These are phyloP conservation scores for Sylvilagus floridanus DNA, from an alignment of 2,797 vertebrate species.

Conservation along the genomic window DNA sequence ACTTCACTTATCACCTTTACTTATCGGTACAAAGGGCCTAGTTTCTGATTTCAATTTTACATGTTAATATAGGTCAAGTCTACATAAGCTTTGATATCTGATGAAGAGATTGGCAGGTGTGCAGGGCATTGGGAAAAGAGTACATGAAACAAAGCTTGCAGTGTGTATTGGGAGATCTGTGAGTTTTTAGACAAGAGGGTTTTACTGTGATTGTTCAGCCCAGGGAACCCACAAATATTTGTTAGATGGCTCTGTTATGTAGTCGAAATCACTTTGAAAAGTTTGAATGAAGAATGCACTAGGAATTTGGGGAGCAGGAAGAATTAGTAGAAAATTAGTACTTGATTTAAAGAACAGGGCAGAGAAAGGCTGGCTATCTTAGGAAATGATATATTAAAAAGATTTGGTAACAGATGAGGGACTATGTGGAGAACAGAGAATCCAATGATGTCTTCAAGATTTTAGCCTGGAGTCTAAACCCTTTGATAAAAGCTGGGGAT, in stretches of 20 bases:
- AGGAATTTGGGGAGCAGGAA: neutral
- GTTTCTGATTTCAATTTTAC: neutral
- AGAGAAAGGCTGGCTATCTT: neutral
- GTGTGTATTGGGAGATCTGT: neutral
- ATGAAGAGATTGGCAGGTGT: neutral
- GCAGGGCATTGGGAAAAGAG: neutral
- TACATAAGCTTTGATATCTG: neutral
- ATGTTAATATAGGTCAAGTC: neutral
- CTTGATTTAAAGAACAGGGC: neutral
- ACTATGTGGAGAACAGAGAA: neutral
- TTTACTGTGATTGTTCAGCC: neutral
- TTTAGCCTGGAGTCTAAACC: neutral
- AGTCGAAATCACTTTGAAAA: constrained; percentile 1
- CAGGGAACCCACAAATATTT: neutral
- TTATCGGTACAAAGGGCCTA: neutral
- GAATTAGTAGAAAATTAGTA: neutral
- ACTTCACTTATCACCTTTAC: neutral
- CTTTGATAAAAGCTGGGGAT: neutral
- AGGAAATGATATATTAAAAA: neutral
- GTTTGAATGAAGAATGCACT: neutral
- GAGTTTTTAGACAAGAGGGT: neutral
- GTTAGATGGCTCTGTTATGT: neutral
- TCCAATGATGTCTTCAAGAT: neutral
- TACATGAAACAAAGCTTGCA: neutral
- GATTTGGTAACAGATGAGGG: neutral